Percentiles rank a stretch among this genome's conserved stretches.
Conservation (phyloP, 2,797 vertebrate species). For the Chrysocyon brachyurus region DNA sequence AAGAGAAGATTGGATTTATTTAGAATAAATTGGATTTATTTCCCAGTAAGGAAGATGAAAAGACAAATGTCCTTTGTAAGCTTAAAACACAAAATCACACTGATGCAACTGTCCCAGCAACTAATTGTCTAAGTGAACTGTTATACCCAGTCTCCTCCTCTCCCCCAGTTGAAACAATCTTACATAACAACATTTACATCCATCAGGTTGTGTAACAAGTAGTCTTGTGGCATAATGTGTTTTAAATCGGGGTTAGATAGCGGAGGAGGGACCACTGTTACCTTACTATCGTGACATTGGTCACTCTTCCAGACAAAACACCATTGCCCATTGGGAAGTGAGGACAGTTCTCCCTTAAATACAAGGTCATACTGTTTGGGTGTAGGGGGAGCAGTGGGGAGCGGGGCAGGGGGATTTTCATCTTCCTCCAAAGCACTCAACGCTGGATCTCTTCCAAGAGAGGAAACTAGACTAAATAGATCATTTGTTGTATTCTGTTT, state of each 20-base stretch:
- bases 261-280: constrained; percentile 21
- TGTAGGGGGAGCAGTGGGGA: background rate
- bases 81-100: background rate
- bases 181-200: constrained; percentile 66
- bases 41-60: constrained; percentile 75
- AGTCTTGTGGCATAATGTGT: constrained; percentile 4
- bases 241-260: constrained; percentile 59
- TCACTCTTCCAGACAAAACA: constrained; percentile 79
- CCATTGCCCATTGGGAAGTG: constrained; percentile 34
- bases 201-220: constrained; percentile 62
- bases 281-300: constrained; percentile 57
- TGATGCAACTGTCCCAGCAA: constrained; percentile 41
- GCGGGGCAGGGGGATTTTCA: constrained; percentile 46
- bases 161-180: constrained; percentile 54
- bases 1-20: constrained; percentile 75
- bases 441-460: constrained; percentile 81
- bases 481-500: constrained; percentile 85
- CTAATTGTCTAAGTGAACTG: constrained; percentile 62
- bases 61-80: constrained; percentile 70
- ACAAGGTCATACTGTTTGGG: constrained; percentile 80
- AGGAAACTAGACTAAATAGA: constrained; percentile 85
- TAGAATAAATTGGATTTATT: constrained; percentile 73
- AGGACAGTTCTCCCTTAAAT: constrained; percentile 69
- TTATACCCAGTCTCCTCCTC: constrained; percentile 40
- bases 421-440: constrained; percentile 79